These are phyloP conservation scores for Zygogramma bicolorata DNA, from an alignment of 2,888 invertebrate genomes.

Conservation along the genomic window DNA sequence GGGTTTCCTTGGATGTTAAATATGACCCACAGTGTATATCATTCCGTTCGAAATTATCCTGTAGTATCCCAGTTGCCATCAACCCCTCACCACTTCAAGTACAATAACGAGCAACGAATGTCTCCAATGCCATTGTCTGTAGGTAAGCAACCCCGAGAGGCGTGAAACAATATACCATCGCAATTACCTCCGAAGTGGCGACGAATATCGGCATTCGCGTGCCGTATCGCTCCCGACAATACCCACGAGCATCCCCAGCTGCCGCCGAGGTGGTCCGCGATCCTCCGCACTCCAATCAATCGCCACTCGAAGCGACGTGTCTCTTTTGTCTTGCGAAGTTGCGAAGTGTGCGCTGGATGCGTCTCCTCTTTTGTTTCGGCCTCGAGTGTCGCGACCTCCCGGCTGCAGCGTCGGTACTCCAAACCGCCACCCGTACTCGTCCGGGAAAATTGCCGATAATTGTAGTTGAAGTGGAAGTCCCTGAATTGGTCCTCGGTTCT, in stretches of 20 bases:
- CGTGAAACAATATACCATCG: conserved; percentile 20
- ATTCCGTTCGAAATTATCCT: no score
- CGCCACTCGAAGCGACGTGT: conserved; percentile 35
- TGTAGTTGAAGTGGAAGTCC: not conserved
- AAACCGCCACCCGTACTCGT: not conserved
- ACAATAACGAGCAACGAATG: not conserved
- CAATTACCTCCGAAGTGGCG: conserved; percentile 18
- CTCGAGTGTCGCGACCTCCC: conserved; percentile 22
- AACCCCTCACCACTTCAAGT: no score
- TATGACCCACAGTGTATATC: no score
- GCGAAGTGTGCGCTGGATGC: conserved; percentile 44
- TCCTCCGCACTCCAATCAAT: conserved; percentile 35
- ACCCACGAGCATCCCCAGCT: conserved; percentile 42
- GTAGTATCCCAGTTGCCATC: no score
- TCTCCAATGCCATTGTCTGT: not conserved
- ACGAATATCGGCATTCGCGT: conserved; percentile 52
- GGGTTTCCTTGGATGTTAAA: no score
- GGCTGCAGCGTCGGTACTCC: not conserved
- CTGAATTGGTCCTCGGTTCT: not conserved
- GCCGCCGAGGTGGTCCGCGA: conserved; percentile 55
- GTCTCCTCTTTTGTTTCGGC: conserved; percentile 42
- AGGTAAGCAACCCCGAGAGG: conserved; percentile 3
- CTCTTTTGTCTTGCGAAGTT: conserved; percentile 35
- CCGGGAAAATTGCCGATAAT: not conserved
- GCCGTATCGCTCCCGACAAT: conserved; percentile 55